Conservation (phyloP, 1,140 invertebrate species). For the Bombus terrestris region DNA sequence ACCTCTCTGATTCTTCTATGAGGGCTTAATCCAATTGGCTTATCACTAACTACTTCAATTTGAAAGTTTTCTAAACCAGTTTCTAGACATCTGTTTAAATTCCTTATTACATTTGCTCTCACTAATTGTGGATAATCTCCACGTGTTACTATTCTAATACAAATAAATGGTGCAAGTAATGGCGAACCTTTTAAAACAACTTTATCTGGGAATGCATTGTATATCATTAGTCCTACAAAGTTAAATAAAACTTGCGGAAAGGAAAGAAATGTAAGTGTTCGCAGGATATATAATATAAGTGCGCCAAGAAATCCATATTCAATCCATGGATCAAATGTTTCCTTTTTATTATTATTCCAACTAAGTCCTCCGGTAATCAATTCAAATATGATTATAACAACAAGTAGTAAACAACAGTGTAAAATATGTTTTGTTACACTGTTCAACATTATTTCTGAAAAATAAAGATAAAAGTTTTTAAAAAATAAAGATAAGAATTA, state of each 20-base stretch:
- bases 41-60: constrained; percentile 98
- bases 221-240: constrained; percentile 94
- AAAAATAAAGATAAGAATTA: constrained; percentile 44
- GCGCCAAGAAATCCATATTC: constrained; percentile 90
- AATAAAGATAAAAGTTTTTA: neutral
- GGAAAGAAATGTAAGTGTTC: constrained; percentile 93
- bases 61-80: constrained; percentile 98
- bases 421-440: constrained; percentile 88
- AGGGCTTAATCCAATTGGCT: constrained; percentile 88
- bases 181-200: constrained; percentile 95
- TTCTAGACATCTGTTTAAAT: constrained; percentile 94
- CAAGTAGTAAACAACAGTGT: constrained; percentile 90
- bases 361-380: constrained; percentile 90
- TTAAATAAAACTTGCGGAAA: constrained; percentile 96
- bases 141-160: constrained; percentile 96
- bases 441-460: constrained; percentile 83
- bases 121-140: constrained; percentile 97
- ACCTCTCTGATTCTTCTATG: constrained; percentile 91
- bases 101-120: constrained; percentile 93
- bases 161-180: constrained; percentile 96
- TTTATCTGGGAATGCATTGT: constrained; percentile 97
- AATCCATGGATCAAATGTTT: constrained; percentile 90
- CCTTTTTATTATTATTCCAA: constrained; percentile 85
- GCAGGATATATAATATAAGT: constrained; percentile 89
- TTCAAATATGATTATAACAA: constrained; percentile 90